These are phyloP conservation scores for Saccostrea echinata DNA, from an alignment of 1,140 invertebrate genomes.

Conservation along the genomic window DNA sequence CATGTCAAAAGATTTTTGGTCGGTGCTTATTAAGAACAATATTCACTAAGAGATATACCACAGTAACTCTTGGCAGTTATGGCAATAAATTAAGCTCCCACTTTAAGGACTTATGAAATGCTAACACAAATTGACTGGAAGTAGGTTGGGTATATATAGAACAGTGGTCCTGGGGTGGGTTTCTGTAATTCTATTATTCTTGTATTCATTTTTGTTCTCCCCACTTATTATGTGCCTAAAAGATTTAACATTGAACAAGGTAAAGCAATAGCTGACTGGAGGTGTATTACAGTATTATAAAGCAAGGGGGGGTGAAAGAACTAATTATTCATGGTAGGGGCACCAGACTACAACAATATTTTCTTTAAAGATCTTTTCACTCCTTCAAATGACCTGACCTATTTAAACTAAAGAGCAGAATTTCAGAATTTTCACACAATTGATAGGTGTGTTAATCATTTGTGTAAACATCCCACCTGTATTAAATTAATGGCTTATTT, in stretches of 20 bases:
- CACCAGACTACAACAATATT: not conserved
- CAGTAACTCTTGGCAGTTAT: too few relatives aligned
- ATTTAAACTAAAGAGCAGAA: not conserved
- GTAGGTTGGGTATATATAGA: not conserved
- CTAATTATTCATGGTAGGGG: not conserved
- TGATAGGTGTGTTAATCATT: not conserved
- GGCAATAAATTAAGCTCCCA: too few relatives aligned
- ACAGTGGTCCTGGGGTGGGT: too few relatives aligned
- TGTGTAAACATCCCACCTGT: not conserved
- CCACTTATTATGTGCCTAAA: not conserved
- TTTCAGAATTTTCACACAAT: not conserved
- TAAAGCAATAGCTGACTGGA: not conserved
- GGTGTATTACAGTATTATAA: not conserved
- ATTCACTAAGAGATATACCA: too few relatives aligned
- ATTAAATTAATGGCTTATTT: not conserved
- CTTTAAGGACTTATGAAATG: not conserved
- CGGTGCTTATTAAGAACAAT: too few relatives aligned
- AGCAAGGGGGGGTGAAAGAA: not conserved
- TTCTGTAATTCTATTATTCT: too few relatives aligned
- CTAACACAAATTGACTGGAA: not conserved
- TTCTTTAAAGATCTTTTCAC: slow-evolving; percentile 13
- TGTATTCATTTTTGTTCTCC: too few relatives aligned
- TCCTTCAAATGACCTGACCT: slow-evolving; percentile 3
- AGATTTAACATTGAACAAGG: not conserved
- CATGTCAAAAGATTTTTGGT: too few relatives aligned